These are phyloP conservation scores for Solenodon paradoxus DNA, from an alignment of 2,113 vertebrate species.

Conservation along the genomic window DNA sequence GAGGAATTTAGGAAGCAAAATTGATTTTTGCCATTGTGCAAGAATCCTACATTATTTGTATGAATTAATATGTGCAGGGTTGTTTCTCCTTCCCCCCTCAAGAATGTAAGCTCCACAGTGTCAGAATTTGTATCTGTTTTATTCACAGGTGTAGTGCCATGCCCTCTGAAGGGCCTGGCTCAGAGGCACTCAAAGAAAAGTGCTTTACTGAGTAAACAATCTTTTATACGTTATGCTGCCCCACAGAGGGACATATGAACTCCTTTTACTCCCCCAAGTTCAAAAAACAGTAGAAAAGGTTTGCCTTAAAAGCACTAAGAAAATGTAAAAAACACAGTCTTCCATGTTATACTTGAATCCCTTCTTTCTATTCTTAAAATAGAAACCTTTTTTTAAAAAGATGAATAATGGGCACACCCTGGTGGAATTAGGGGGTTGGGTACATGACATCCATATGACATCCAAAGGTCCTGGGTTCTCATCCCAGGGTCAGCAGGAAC, in stretches of 20 bases:
- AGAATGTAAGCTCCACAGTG: accelerated
- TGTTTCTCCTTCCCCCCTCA: accelerated
- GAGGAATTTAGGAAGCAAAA: neutral
- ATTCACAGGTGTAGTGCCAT: neutral
- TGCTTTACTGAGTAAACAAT: neutral
- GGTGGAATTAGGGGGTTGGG: too few relatives aligned
- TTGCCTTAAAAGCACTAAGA: neutral
- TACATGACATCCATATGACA: too few relatives aligned
- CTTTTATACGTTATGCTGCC: neutral
- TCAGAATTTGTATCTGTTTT: neutral
- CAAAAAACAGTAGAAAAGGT: neutral
- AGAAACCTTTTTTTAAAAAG: neutral
- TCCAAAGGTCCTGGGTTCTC: too few relatives aligned
- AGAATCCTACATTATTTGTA: neutral
- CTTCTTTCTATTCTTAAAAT: neutral
- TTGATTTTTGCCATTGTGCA: neutral
- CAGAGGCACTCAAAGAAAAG: neutral
- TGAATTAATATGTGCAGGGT: too few relatives aligned
- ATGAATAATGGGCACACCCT: too few relatives aligned
- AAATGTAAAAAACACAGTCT: neutral
- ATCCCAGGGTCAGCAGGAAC: too few relatives aligned
- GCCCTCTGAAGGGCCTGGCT: neutral
- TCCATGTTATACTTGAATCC: neutral
- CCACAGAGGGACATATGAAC: neutral
- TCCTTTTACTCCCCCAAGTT: neutral